These are phyloP conservation scores for Entosphenus tridentatus DNA, from an alignment of 2,113 vertebrate genomes.

Conservation along the genomic window DNA sequence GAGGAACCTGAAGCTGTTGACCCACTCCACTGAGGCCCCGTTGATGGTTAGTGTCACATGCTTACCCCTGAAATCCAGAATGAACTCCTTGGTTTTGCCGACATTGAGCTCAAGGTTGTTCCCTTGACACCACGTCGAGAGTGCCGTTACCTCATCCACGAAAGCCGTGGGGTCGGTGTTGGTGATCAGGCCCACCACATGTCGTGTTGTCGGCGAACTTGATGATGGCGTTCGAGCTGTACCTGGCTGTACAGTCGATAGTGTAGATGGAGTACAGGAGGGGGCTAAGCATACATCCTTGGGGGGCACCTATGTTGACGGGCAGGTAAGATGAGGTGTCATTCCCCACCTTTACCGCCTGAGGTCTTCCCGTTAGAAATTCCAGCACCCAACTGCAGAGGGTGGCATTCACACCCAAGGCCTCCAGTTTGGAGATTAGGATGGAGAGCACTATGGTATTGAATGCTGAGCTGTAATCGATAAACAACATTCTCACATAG, in stretches of 20 bases:
- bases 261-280: slow-evolving; percentile 8
- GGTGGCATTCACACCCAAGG: background rate
- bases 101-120: background rate
- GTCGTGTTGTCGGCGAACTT: slow-evolving; percentile 6
- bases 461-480: background rate
- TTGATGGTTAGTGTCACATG: background rate
- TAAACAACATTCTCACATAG: background rate
- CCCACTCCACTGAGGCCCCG: background rate
- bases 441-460: background rate
- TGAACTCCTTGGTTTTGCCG: background rate
- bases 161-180: background rate
- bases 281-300: slow-evolving; percentile 1
- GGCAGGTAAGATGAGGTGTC: background rate
- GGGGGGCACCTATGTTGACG: background rate
- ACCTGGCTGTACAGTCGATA: slow-evolving; percentile 3
- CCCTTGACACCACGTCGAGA: background rate
- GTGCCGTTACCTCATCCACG: background rate
- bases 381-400: background rate
- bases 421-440: background rate
- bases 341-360: slow-evolving; percentile 1
- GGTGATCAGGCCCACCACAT: slow-evolving; percentile 8
- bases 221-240: slow-evolving; percentile 8
- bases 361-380: background rate
- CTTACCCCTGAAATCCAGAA: background rate
- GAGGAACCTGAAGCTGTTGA: slow-evolving; percentile 5